These are phyloP conservation scores for Sturmia bella DNA, from an alignment of 2,888 invertebrate species.

Conservation along the genomic window DNA sequence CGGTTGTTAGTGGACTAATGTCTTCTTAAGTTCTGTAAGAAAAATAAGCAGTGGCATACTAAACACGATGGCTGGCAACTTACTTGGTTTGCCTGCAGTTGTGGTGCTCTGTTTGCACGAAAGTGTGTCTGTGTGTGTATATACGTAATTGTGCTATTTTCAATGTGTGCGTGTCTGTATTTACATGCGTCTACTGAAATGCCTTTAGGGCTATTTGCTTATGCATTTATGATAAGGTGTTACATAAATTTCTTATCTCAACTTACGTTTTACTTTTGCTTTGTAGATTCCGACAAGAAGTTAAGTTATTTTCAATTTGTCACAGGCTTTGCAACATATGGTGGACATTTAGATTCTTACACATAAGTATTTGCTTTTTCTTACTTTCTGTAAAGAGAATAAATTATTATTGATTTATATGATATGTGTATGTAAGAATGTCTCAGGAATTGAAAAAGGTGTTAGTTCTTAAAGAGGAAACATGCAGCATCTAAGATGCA, in stretches of 20 bases:
- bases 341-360: no score
- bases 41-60: neutral
- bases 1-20: constrained; percentile 31
- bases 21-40: constrained; percentile 31
- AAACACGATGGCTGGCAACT: neutral
- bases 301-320: constrained; percentile 39
- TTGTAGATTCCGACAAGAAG: constrained; percentile 35
- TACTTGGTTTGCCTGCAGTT: neutral
- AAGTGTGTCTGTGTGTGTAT: no score
- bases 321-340: constrained; percentile 1
- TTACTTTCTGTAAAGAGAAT: no score
- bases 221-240: constrained; percentile 68
- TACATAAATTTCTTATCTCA: constrained; percentile 59
- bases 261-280: constrained; percentile 30
- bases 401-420: no score
- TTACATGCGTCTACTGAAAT: constrained; percentile 56
- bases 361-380: no score
- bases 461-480: no score
- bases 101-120: neutral
- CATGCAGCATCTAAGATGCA: no score
- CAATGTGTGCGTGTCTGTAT: constrained; percentile 22
- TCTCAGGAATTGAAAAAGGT: no score
- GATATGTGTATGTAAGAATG: no score
- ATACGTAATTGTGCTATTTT: constrained; percentile 14
- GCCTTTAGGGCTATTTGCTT: constrained; percentile 62